Conservation (phyloP, 2,888 invertebrate species). For the Rugalucina vietnamica region DNA sequence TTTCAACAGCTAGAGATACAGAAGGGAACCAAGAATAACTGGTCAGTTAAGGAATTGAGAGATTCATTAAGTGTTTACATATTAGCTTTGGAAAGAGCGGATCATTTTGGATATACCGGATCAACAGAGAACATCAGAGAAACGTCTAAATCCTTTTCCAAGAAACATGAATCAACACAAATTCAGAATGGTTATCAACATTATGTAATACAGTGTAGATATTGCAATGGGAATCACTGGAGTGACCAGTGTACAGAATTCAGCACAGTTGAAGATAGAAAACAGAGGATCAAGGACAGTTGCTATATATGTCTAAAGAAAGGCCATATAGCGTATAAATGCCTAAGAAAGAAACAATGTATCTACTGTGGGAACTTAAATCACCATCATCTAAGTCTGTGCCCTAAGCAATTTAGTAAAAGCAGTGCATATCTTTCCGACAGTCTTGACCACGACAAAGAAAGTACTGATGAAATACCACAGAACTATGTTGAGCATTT, state of each 20-base stretch:
- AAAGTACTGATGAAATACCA: too few species aligned
- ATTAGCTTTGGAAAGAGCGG: not conserved
- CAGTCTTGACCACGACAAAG: too few species aligned
- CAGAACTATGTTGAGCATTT: too few species aligned
- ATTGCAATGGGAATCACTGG: not conserved
- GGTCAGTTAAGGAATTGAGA: constrained; percentile 12
- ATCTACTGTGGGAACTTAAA: not conserved
- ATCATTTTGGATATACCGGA: not conserved
- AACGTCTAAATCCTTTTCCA: not conserved
- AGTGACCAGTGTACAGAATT: not conserved
- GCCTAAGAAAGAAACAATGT: not conserved
- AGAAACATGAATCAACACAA: not conserved
- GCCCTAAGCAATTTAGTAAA: not conserved
- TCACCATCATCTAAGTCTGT: not conserved
- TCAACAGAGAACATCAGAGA: not conserved
- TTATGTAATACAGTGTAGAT: not conserved
- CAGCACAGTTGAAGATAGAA: not conserved
- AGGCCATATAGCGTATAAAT: not conserved
- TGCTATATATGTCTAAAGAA: not conserved
- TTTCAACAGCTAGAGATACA: constrained; percentile 27
- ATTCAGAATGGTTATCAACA: not conserved
- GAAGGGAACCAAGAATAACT: constrained; percentile 9
- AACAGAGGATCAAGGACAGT: not conserved
- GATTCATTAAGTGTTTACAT: constrained; percentile 14
- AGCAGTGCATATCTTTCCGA: too few species aligned